phyloP scores from a whole-genome alignment of 2,113 vertebrate genomes.

The Sinocyclocheilus anophthalmus region DNA sequence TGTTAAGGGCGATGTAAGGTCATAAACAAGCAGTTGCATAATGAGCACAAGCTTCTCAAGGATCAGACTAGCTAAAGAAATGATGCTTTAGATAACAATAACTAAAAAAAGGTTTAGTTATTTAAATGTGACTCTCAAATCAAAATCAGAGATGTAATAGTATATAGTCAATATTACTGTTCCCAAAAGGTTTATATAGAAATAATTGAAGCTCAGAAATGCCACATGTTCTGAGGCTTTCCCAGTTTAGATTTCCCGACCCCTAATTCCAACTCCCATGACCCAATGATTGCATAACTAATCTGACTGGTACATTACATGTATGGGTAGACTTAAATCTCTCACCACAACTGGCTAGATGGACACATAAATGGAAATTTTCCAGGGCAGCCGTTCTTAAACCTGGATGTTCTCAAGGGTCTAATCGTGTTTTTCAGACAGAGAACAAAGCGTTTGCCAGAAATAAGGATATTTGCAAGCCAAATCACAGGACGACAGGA shows the following conservation, averaged over 20 bases:
- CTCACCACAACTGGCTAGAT: background rate
- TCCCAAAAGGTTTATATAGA: background rate
- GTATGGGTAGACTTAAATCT: conserved; percentile 7
- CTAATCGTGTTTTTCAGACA: conserved; percentile 13
- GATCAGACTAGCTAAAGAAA: background rate
- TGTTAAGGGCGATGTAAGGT: background rate
- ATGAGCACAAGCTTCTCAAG: background rate
- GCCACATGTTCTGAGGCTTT: background rate
- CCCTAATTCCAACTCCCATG: conserved; percentile 25
- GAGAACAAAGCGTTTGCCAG: conserved; percentile 3
- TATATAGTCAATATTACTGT: background rate
- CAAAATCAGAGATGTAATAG: background rate
- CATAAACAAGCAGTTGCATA: conserved; percentile 1
- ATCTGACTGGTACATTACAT: background rate
- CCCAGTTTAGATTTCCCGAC: conserved; percentile 4
- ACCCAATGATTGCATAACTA: conserved; percentile 23
- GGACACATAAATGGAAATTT: background rate
- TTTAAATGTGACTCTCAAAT: background rate
- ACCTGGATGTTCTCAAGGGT: background rate
- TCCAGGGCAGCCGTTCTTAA: background rate
- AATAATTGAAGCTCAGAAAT: background rate
- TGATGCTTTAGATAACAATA: background rate
- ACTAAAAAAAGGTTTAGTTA: background rate
- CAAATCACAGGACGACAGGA: background rate
- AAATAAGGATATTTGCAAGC: conserved; percentile 13